phyloP scores from a whole-genome alignment of 1,140 invertebrate species.

The Atta colombica region DNA sequence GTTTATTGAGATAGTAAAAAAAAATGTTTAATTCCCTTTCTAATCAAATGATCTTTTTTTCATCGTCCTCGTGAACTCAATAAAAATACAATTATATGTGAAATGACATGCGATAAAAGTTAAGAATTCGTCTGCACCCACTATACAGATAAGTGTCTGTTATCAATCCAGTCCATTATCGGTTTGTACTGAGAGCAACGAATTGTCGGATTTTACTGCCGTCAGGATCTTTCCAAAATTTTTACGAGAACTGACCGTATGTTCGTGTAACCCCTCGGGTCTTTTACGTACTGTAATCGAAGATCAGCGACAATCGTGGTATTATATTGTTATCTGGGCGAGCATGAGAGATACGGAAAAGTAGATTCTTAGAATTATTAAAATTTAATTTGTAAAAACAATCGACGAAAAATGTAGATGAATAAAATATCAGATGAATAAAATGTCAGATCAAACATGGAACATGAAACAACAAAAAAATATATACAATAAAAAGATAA shows the following conservation, averaged over 20 bases:
- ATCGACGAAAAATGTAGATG: not conserved
- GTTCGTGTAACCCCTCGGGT: not conserved
- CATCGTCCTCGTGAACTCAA: not conserved
- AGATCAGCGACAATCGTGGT: constrained; percentile 1
- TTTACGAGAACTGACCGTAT: constrained; percentile 37
- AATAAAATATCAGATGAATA: not conserved
- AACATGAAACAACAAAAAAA: not conserved
- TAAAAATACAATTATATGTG: constrained; percentile 15
- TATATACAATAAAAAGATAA: not conserved
- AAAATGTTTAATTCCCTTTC: not conserved
- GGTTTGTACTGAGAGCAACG: not conserved
- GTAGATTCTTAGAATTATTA: not conserved
- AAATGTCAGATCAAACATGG: not conserved
- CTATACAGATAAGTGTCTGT: not conserved
- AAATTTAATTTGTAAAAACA: not conserved
- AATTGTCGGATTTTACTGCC: constrained; percentile 48
- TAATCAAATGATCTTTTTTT: not conserved
- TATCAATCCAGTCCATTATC: not conserved
- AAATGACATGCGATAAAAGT: constrained; percentile 31
- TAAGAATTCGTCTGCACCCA: not conserved
- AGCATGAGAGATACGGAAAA: not conserved
- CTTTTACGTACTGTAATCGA: constrained; percentile 31
- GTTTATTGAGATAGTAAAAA: not conserved
- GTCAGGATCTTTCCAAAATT: constrained; percentile 47
- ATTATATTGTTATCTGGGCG: constrained; percentile 5